A percentile compares a stretch with the other conserved stretches of the same genome.
Evolutionary conservation across 2,797 vertebrate species (phyloP).

Genomic region (Brachyalestes nurse): DNA sequence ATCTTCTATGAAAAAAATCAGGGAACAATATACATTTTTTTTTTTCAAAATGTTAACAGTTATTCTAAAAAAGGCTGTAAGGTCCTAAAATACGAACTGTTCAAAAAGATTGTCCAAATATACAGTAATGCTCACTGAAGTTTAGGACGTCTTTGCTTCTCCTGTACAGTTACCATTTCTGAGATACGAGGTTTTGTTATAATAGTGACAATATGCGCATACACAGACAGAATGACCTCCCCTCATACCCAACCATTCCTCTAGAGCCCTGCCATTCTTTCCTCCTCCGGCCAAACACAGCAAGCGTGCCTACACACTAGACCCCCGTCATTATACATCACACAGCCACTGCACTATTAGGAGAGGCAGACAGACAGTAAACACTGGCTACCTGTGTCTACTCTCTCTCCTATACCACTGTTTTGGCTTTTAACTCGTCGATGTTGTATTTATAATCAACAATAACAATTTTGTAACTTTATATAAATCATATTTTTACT

Average conservation of each 20-base stretch:
- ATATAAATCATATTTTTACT: neutral
- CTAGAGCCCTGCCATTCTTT: neutral
- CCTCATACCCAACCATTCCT: neutral
- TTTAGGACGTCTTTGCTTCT: too few species aligned
- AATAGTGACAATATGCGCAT: neutral
- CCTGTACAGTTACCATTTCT: neutral
- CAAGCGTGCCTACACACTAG: neutral
- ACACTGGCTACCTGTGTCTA: slow-evolving; percentile 19
- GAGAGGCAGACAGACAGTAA: slow-evolving; percentile 27
- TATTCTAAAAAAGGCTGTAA: too few species aligned
- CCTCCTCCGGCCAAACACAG: slow-evolving; percentile 2
- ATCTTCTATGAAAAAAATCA: too few species aligned
- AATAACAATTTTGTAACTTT: neutral
- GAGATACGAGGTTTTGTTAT: neutral
- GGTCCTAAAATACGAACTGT: too few species aligned
- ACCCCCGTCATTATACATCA: slow-evolving; percentile 24
- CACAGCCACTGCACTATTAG: neutral
- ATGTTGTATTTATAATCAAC: neutral
- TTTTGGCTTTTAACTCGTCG: neutral
- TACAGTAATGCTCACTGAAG: too few species aligned
- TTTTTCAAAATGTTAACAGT: too few species aligned
- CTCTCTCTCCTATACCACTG: neutral
- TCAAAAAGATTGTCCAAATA: too few species aligned
- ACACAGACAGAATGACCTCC: neutral
- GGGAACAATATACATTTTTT: too few species aligned